Percentiles rank a stretch among this genome's conserved stretches.
phyloP scores from a whole-genome alignment of 2,113 vertebrate genomes.

The Coturnix japonica region DNA sequence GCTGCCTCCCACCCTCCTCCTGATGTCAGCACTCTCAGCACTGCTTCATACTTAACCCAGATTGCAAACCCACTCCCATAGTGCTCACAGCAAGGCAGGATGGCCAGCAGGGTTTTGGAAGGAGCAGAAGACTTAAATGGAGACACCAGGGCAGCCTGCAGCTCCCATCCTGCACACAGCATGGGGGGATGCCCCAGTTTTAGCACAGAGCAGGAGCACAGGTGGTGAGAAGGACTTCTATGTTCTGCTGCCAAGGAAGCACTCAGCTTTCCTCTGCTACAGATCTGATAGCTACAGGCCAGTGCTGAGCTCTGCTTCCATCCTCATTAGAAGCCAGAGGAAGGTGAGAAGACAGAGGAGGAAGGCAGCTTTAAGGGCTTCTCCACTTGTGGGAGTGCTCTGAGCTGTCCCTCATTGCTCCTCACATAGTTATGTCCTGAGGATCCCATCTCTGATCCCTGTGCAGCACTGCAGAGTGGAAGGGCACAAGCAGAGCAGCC shows the following conservation, averaged over 20 bases:
- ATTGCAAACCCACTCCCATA: conserved; percentile 32
- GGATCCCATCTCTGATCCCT: not conserved
- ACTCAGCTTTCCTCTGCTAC: not conserved
- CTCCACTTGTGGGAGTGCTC: not conserved
- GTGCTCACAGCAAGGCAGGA: not conserved
- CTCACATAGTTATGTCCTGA: not conserved
- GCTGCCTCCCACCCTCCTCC: conserved; percentile 49
- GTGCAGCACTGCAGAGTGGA: not conserved
- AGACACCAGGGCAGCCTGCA: not conserved
- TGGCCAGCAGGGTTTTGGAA: rapidly evolving
- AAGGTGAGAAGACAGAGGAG: not conserved
- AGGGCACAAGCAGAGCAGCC: not conserved
- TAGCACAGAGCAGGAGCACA: not conserved
- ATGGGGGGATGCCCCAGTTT: not conserved
- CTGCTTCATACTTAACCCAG: conserved; percentile 41
- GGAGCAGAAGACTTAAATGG: not conserved
- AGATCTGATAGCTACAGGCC: not conserved
- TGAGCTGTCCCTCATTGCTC: not conserved
- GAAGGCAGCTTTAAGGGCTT: not conserved
- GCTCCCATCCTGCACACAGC: rapidly evolving
- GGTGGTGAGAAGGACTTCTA: not conserved
- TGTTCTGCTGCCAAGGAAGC: not conserved
- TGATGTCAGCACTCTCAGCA: conserved; percentile 16
- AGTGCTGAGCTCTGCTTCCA: not conserved
- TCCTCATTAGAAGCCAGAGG: not conserved